A percentile compares a stretch with the other conserved stretches of the same genome.
Conservation (phyloP, 2,888 invertebrate species). For the Drosophila bunnanda region DNA sequence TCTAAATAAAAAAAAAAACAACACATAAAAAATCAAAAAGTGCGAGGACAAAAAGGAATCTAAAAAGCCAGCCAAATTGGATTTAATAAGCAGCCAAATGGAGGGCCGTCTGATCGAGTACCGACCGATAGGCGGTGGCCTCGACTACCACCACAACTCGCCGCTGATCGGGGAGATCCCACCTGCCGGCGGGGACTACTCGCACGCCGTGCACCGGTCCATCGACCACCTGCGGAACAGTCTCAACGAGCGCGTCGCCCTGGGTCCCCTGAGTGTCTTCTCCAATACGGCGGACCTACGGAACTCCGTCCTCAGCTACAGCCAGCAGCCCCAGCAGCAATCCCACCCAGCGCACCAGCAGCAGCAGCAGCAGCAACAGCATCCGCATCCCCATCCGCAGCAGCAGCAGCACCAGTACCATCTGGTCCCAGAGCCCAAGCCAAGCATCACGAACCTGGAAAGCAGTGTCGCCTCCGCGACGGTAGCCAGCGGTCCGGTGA, state of each 20-base stretch:
- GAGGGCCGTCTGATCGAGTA: constrained; percentile 87
- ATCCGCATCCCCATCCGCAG: constrained; percentile 47
- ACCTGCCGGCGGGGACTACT: constrained; percentile 86
- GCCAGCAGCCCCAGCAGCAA: constrained; percentile 78
- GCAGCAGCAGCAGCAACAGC: constrained; percentile 67
- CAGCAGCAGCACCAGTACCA: constrained; percentile 86
- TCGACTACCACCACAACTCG: constrained; percentile 88
- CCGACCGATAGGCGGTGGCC: constrained; percentile 87
- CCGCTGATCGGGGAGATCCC: constrained; percentile 89
- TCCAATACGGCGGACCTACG: constrained; percentile 83
- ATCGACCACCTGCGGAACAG: constrained; percentile 88
- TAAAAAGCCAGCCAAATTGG: constrained; percentile 14
- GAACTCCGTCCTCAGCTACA: constrained; percentile 83
- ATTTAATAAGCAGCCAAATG: constrained; percentile 79
- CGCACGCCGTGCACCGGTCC: constrained; percentile 88
- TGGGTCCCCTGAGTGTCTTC: constrained; percentile 86
- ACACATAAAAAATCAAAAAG: neutral
- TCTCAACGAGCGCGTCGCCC: constrained; percentile 86
- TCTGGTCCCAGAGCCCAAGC: constrained; percentile 84
- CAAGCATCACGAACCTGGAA: constrained; percentile 56
- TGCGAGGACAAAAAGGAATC: neutral
- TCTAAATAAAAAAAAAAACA: neutral
- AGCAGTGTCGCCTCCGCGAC: constrained; percentile 41
- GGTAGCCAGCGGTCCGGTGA: constrained; percentile 37
- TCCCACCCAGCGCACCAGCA: constrained; percentile 86